Evolutionary conservation across 30 jellyfish, hydroid and myxozoan species (phyloP).

Genomic region (Catostylus mosaicus): DNA sequence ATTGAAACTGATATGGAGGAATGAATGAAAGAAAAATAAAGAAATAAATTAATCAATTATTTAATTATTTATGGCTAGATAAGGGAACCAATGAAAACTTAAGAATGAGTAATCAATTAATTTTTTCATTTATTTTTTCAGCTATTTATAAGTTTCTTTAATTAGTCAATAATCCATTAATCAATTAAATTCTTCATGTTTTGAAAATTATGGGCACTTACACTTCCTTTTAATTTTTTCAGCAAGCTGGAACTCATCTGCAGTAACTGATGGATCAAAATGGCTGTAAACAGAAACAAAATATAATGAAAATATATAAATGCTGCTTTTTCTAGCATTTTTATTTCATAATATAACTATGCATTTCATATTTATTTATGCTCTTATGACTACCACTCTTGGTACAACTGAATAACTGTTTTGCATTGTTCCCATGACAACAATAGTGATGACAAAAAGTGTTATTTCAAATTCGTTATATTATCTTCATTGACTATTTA

Average conservation of each 20-base stretch:
- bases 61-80: too few species aligned
- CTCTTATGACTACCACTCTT: background rate
- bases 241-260: slow-evolving; percentile 92
- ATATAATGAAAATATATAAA: background rate
- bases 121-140: too few species aligned
- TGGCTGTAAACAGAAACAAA: slow-evolving; percentile 88
- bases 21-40: too few species aligned
- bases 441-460: background rate
- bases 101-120: too few species aligned
- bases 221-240: slow-evolving; percentile 81
- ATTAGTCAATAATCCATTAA: too few species aligned
- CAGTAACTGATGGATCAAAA: slow-evolving; percentile 76
- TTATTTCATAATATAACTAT: background rate
- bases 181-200: background rate
- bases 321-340: background rate
- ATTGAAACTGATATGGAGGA: too few species aligned
- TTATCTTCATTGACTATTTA: too few species aligned
- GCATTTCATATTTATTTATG: background rate
- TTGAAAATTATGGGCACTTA: slow-evolving; percentile 5
- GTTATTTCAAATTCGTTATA: background rate
- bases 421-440: background rate
- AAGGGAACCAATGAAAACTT: too few species aligned
- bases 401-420: background rate
- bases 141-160: too few species aligned
- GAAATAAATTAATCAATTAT: too few species aligned